A percentile compares a stretch with the other conserved stretches of the same genome.
Evolutionary conservation across 2,888 invertebrate species (phyloP).

Genomic region (Tineola bisselliella): DNA sequence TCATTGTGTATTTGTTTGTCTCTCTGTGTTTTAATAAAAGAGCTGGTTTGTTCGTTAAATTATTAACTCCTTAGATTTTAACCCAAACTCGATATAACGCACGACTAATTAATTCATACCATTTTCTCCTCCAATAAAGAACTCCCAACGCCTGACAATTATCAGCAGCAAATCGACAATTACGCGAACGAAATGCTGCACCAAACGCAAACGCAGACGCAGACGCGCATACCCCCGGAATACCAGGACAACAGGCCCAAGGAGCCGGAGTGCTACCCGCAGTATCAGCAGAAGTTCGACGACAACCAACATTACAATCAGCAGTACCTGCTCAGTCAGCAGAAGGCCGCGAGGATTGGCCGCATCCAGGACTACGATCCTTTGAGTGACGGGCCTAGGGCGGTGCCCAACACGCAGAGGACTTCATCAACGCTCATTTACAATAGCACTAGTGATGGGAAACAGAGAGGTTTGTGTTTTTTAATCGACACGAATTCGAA

Average conservation of each 20-base stretch:
- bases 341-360: slow-evolving; percentile 67
- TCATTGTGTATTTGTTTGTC: slow-evolving; percentile 9
- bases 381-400: slow-evolving; percentile 74
- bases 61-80: too few relatives aligned
- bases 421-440: slow-evolving; percentile 87
- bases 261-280: slow-evolving; percentile 25
- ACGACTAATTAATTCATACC: too few relatives aligned
- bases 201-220: slow-evolving; percentile 11
- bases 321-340: slow-evolving; percentile 18
- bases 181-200: slow-evolving; percentile 56
- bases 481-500: too few relatives aligned
- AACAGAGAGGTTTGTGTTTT: slow-evolving; percentile 17
- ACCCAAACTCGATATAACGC: too few relatives aligned
- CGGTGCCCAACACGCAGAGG: slow-evolving; percentile 77
- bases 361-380: slow-evolving; percentile 86
- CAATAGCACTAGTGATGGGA: slow-evolving; percentile 64
- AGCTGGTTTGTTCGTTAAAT: too few relatives aligned
- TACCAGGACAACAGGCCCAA: slow-evolving; percentile 22
- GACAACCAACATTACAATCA: slow-evolving; percentile 9
- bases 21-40: background rate
- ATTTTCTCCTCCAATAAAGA: background rate
- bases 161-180: slow-evolving; percentile 59
- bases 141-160: slow-evolving; percentile 37
- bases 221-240: slow-evolving; percentile 20
- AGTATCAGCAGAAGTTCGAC: slow-evolving; percentile 19